phyloP scores from a whole-genome alignment of 2,113 vertebrate species.

The Acanthochromis polyacanthus region DNA sequence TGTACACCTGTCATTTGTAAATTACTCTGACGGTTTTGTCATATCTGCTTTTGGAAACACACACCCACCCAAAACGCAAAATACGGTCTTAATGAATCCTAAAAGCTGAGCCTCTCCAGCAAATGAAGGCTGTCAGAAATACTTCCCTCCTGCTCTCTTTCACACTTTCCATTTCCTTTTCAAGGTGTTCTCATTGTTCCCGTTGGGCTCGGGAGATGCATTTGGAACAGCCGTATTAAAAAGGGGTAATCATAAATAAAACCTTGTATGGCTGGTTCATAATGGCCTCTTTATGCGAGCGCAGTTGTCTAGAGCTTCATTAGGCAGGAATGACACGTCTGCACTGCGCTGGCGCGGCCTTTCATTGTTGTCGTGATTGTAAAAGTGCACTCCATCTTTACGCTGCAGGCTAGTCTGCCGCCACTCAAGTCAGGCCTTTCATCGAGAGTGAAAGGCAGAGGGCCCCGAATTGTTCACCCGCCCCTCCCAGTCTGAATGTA shows the following conservation, averaged over 20 bases:
- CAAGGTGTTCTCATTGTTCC: slow-evolving; percentile 58
- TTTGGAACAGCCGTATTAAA: slow-evolving; percentile 44
- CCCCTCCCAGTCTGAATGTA: slow-evolving; percentile 26
- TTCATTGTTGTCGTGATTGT: slow-evolving; percentile 71
- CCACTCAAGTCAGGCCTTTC: slow-evolving; percentile 73
- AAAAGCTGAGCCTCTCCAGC: slow-evolving; percentile 36
- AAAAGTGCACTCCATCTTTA: slow-evolving; percentile 74
- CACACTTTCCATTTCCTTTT: slow-evolving; percentile 59
- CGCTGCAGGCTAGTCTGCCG: slow-evolving; percentile 57
- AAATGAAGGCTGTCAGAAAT: slow-evolving; percentile 34
- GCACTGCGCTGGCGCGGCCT: slow-evolving; percentile 37
- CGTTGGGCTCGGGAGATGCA: slow-evolving; percentile 42
- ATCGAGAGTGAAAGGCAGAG: slow-evolving; percentile 62
- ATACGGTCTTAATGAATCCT: slow-evolving; percentile 31
- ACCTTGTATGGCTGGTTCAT: slow-evolving; percentile 49
- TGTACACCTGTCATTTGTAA: background rate
- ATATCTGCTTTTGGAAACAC: background rate
- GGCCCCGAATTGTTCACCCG: slow-evolving; percentile 45
- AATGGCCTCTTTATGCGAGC: slow-evolving; percentile 68
- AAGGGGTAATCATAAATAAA: slow-evolving; percentile 68
- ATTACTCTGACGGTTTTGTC: background rate
- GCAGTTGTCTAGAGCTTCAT: slow-evolving; percentile 67
- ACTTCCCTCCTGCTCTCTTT: slow-evolving; percentile 24
- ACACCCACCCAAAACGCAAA: background rate
- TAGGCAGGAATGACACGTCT: slow-evolving; percentile 72